These are phyloP conservation scores for Isurus oxyrinchus DNA, from an alignment of 2,113 vertebrate species.

Conservation along the genomic window DNA sequence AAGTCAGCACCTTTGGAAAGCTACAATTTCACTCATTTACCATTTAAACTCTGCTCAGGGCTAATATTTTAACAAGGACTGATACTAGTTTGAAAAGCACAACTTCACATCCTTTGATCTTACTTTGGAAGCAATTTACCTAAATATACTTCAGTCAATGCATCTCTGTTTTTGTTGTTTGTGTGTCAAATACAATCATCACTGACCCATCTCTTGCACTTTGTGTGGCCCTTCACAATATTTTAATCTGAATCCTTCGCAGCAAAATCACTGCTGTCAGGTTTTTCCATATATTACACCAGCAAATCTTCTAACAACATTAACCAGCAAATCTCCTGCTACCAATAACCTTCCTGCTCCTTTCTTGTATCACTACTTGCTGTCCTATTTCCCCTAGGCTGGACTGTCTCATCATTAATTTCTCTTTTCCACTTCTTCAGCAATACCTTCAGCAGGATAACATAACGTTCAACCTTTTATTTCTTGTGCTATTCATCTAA, in stretches of 20 bases:
- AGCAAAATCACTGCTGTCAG: neutral
- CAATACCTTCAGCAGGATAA: neutral
- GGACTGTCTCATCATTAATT: neutral
- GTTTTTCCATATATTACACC: neutral
- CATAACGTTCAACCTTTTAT: neutral
- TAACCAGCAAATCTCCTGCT: neutral
- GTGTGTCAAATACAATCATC: neutral
- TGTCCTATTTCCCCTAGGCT: constrained; percentile 11
- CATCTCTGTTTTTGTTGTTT: neutral
- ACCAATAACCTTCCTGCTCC: neutral
- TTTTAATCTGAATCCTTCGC: neutral
- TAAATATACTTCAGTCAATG: neutral
- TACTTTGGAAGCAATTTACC: neutral
- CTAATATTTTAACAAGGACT: neutral
- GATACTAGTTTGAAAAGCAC: neutral
- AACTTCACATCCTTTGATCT: neutral
- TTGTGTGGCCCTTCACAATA: neutral
- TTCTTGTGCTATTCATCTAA: neutral
- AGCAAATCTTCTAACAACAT: constrained; percentile 28
- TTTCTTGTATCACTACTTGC: neutral
- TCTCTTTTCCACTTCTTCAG: neutral
- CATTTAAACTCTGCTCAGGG: neutral
- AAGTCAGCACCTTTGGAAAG: neutral
- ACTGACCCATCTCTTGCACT: neutral
- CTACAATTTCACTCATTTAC: neutral